phyloP scores from a whole-genome alignment of 2,888 invertebrate genomes.

The Phymatocera aterrima region DNA sequence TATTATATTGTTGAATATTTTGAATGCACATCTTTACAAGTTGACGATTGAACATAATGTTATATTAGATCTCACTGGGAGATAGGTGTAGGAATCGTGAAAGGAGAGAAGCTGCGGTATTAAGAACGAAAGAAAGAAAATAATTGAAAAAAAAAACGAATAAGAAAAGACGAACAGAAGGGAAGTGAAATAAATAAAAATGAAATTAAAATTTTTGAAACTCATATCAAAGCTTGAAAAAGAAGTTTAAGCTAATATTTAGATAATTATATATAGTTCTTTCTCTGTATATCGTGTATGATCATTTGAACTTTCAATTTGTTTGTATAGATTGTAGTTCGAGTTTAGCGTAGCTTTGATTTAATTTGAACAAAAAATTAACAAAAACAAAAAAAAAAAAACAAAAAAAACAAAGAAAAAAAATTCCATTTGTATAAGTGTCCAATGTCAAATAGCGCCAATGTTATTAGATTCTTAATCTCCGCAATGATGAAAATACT shows the following conservation, averaged over 20 bases:
- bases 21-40: conserved; percentile 49
- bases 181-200: conserved; percentile 47
- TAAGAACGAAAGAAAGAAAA: conserved; percentile 49
- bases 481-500: not conserved
- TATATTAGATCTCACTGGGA: conserved; percentile 27
- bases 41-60: conserved; percentile 42
- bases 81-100: not conserved
- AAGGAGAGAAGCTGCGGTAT: conserved; percentile 42
- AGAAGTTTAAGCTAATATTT: not conserved
- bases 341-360: conserved; percentile 37
- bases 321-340: conserved; percentile 35
- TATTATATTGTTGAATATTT: conserved; percentile 49
- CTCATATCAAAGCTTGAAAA: conserved; percentile 15
- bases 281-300: conserved; percentile 35
- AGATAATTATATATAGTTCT: conserved; percentile 22
- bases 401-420: not conserved
- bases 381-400: no score
- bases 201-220: conserved; percentile 50
- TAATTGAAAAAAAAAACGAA: conserved; percentile 47
- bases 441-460: conserved; percentile 33
- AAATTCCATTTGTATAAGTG: conserved; percentile 25
- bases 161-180: conserved; percentile 37
- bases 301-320: conserved; percentile 23
- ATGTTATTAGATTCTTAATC: conserved; percentile 39
- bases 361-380: not conserved